A percentile compares a stretch with the other conserved stretches of the same genome.
These are phyloP conservation scores for Aromia moschata DNA, from an alignment of 2,888 invertebrate species.

Conservation along the genomic window DNA sequence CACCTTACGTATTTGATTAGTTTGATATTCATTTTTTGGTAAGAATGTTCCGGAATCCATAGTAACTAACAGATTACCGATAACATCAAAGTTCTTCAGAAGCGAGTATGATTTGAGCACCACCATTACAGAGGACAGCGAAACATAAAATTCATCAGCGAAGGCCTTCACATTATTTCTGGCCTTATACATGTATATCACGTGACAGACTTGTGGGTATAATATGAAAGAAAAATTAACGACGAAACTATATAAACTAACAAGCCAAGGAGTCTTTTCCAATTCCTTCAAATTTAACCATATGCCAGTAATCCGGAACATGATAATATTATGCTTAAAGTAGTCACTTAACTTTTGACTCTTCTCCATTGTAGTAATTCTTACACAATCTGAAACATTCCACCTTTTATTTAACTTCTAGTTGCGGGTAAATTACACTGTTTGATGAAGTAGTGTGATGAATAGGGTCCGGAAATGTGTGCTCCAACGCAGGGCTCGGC, in stretches of 20 bases:
- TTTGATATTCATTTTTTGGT: conserved; percentile 20
- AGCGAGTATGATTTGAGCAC: conserved; percentile 31
- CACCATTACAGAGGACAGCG: conserved; percentile 28
- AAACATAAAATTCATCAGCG: conserved; percentile 36
- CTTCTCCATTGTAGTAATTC: too few relatives aligned
- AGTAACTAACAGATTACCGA: conserved; percentile 21
- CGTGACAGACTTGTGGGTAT: conserved; percentile 33
- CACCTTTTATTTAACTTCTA: too few relatives aligned
- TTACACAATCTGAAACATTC: too few relatives aligned
- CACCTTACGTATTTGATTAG: conserved; percentile 16
- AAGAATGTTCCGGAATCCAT: conserved; percentile 28
- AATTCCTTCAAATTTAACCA: conserved; percentile 5
- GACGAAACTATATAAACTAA: conserved; percentile 14
- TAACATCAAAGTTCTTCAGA: conserved; percentile 21
- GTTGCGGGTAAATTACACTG: too few relatives aligned
- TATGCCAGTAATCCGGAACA: conserved; percentile 1
- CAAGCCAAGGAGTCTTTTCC: background rate
- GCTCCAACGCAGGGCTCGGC: too few relatives aligned
- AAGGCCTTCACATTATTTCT: conserved; percentile 33
- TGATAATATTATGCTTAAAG: conserved; percentile 1
- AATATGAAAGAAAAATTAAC: conserved; percentile 25
- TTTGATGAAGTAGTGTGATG: too few relatives aligned
- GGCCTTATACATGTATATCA: conserved; percentile 35
- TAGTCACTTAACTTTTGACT: conserved; percentile 3
- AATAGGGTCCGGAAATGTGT: too few relatives aligned